Conservation (phyloP, 2,113 vertebrate species). For the Speoplatyrhinus poulsoni region DNA sequence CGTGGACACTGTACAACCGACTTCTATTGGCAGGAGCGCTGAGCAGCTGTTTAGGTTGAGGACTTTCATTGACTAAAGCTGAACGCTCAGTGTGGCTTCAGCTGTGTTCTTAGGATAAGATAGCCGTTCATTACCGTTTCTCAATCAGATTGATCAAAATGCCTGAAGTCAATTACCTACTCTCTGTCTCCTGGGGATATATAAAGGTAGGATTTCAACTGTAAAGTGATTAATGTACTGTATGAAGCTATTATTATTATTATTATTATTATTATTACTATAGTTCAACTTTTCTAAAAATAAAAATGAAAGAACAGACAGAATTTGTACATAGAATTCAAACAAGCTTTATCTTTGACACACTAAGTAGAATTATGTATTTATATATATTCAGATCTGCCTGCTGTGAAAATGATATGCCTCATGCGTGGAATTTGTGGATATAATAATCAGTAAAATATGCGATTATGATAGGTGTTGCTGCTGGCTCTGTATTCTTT, state of each 20-base stretch:
- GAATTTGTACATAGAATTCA: too few relatives aligned
- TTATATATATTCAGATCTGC: conserved; percentile 4
- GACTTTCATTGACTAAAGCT: conserved; percentile 15
- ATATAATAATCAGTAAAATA: conserved; percentile 16
- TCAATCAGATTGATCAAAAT: conserved; percentile 76
- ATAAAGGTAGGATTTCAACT: conserved; percentile 89
- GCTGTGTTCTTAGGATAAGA: conserved; percentile 13
- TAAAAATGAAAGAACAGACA: too few relatives aligned
- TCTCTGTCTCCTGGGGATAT: conserved; percentile 97
- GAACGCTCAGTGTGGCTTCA: conserved; percentile 11
- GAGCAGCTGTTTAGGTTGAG: conserved; percentile 24
- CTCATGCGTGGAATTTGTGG: conserved; percentile 22
- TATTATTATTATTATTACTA: too few relatives aligned
- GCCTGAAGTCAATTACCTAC: conserved; percentile 96
- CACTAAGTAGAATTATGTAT: neutral
- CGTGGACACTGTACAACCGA: conserved; percentile 12
- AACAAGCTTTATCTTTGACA: conserved; percentile 1
- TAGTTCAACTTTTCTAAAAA: neutral
- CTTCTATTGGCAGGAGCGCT: conserved; percentile 17
- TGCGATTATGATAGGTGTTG: neutral
- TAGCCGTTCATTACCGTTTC: conserved; percentile 35
- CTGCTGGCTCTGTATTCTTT: neutral
- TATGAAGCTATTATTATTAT: neutral
- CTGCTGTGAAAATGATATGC: neutral
- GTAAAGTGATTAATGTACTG: neutral